phyloP scores from a whole-genome alignment of 2,113 vertebrate species.

The Oncorhynchus nerka region DNA sequence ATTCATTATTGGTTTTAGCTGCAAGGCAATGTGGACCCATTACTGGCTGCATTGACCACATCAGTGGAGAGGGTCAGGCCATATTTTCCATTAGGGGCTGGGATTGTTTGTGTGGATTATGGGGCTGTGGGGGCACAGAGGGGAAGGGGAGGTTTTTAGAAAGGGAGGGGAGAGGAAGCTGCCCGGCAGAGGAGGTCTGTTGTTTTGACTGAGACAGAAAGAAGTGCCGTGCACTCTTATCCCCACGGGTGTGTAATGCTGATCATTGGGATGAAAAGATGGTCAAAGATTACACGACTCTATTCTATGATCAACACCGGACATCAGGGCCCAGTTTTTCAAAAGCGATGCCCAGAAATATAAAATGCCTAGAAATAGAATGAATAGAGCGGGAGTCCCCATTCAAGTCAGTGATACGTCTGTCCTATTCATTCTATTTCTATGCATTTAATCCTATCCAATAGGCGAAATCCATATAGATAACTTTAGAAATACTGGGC shows the following conservation, averaged over 20 bases:
- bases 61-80: slow-evolving; percentile 48
- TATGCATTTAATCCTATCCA: no score
- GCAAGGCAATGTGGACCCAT: slow-evolving; percentile 54
- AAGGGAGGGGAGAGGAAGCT: background rate
- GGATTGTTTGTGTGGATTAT: slow-evolving; percentile 40
- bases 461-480: no score
- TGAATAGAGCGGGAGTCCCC: no score
- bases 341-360: no score
- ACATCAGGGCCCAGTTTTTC: no score
- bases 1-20: slow-evolving; percentile 69
- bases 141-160: slow-evolving; percentile 52
- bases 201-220: background rate
- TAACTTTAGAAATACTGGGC: no score
- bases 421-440: no score
- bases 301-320: no score
- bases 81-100: slow-evolving; percentile 70
- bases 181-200: background rate
- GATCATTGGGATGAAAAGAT: background rate
- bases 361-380: no score
- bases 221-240: background rate
- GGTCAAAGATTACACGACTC: background rate
- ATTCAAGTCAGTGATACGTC: no score
- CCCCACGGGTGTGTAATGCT: background rate
- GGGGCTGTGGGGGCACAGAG: slow-evolving; percentile 12
- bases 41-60: slow-evolving; percentile 65